A percentile compares a stretch with the other conserved stretches of the same genome.
phyloP scores from a whole-genome alignment of 2,888 invertebrate genomes.

The Athrips mouffetella region DNA sequence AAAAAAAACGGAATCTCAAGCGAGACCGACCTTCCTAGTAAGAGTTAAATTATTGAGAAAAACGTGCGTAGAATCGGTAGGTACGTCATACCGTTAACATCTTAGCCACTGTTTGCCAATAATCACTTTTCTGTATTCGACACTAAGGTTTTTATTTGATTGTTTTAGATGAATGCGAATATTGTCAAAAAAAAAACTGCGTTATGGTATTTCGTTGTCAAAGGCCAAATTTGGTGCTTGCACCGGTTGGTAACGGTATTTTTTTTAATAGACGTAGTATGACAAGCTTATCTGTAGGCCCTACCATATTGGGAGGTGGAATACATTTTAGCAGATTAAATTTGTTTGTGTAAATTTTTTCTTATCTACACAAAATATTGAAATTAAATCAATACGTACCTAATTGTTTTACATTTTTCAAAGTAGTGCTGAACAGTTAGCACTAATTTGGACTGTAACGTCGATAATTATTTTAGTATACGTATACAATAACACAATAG shows the following conservation, averaged over 20 bases:
- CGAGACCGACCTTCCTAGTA: not conserved
- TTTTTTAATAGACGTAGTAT: no score
- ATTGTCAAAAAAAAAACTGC: constrained; percentile 19
- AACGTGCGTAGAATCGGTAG: constrained; percentile 16
- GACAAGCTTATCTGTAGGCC: no score
- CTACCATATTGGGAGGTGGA: no score
- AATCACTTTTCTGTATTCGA: not conserved
- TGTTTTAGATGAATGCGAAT: not conserved
- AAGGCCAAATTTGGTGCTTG: constrained; percentile 16
- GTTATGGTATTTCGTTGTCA: constrained; percentile 18
- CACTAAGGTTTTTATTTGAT: not conserved
- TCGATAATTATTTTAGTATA: no score
- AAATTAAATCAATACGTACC: no score
- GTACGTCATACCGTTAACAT: constrained; percentile 11
- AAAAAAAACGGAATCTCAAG: not conserved
- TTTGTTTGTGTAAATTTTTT: no score
- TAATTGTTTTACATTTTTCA: no score
- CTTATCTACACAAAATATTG: no score
- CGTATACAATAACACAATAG: no score
- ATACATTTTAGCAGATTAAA: no score
- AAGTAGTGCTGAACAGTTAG: no score
- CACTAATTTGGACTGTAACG: no score
- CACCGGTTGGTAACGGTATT: constrained; percentile 18
- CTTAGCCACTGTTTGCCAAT: not conserved
- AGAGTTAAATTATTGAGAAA: constrained; percentile 15